Evolutionary conservation across 2,888 invertebrate species (phyloP), one percentile per base, ranked within the genome.

Genomic region (Koerneria pararmatus): DNA sequence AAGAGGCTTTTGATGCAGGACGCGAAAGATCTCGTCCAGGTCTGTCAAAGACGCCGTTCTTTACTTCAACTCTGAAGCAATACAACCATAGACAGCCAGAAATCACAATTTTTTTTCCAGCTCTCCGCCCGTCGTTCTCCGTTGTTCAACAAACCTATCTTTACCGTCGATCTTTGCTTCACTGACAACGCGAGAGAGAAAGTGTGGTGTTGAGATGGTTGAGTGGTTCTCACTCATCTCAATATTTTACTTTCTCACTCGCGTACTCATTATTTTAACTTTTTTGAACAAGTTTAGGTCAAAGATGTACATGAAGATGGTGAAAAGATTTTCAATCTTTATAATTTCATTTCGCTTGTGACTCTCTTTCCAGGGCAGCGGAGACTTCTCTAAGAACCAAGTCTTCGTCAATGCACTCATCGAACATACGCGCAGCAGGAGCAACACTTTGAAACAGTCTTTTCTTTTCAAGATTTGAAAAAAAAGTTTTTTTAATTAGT

Each of bases 341-440:
- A n/a, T n/a, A n/a, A n/a, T n/a, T n/a, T n/a, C n/a, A n/a, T n/a
- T 22, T 49, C 24, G n/a, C 3, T 32, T 29, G 19, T n/a, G n/a
- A n/a, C n/a, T n/a, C n/a, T 24, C 19, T 15, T 56, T 66, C 46
- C 67, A 74, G 69, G 75, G 73, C 19, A 34, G 67, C 1, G 73
- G 73, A 3, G 71, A 76, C 35, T 56, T 74, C 51, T 53, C 69
- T 2, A 70, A 68, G 57, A 75, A 76, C 57, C 62, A 71, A 31
- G 74, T 74, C 8, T 76, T 76, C 69, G 74, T 71, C 8, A 67
- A 66, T 35, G 74, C 74, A 15, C 69, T 76, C 24, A 72, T 76
- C 37, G 72, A 74, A 8, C 76, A 76, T 58, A 76, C 76, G 4
- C 68, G 73, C 65, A 75, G 71, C 41, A 46, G 74, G 51, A 68